Conservation (phyloP, 1,140 invertebrate genomes). For the Eumeta japonica region DNA sequence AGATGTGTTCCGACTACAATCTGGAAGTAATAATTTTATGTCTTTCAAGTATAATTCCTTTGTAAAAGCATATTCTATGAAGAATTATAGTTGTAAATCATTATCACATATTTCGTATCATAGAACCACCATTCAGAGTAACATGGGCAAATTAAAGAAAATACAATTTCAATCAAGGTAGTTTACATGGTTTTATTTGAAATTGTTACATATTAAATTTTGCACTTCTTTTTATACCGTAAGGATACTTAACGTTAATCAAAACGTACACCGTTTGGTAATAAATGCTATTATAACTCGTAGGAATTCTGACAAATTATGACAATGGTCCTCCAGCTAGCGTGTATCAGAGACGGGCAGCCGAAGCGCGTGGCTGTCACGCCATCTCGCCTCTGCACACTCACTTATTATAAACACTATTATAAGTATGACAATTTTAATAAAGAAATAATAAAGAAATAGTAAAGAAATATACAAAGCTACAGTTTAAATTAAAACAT, state of each 20-base stretch:
- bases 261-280: slow-evolving; percentile 55
- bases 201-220: slow-evolving; percentile 55
- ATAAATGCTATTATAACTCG: slow-evolving; percentile 53
- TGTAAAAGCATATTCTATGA: too few species aligned
- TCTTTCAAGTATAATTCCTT: slow-evolving; percentile 15
- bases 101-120: too few species aligned
- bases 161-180: slow-evolving; percentile 42
- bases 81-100: too few species aligned
- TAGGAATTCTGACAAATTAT: slow-evolving; percentile 34
- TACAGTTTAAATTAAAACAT: slow-evolving; percentile 55
- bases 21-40: slow-evolving; percentile 21
- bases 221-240: slow-evolving; percentile 51
- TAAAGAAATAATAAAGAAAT: slow-evolving; percentile 38
- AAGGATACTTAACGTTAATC: slow-evolving; percentile 49
- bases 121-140: too few species aligned
- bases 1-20: slow-evolving; percentile 25
- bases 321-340: slow-evolving; percentile 29
- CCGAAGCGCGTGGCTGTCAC: not conserved
- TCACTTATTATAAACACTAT: slow-evolving; percentile 6
- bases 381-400: not conserved
- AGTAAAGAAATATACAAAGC: slow-evolving; percentile 50
- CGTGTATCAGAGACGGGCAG: not conserved
- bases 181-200: slow-evolving; percentile 55
- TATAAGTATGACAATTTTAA: slow-evolving; percentile 23
- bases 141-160: too few species aligned